Evolutionary conservation across 1,140 invertebrate species (phyloP).

Genomic region (Ips nitidus): DNA sequence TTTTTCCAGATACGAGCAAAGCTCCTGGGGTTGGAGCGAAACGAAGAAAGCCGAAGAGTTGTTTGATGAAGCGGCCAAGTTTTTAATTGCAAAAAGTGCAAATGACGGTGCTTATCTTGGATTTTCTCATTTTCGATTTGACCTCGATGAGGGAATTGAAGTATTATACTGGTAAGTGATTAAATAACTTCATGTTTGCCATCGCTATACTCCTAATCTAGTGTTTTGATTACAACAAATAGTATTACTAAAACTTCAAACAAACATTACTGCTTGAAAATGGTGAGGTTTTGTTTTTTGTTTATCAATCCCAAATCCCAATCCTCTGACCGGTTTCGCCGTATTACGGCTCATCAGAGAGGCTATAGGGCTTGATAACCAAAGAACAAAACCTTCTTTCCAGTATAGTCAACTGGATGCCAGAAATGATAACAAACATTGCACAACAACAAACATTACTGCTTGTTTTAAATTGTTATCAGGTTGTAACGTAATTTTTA

Average conservation of each 20-base stretch:
- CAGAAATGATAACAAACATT: no score
- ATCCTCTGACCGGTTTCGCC: no score
- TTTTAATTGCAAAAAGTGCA: conserved; percentile 63
- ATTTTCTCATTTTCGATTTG: conserved; percentile 75
- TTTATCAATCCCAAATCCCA: no score
- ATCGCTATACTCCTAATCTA: no score
- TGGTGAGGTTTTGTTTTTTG: no score
- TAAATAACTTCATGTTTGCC: neutral
- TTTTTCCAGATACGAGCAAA: conserved; percentile 64
- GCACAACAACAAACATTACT: neutral
- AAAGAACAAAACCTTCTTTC: no score
- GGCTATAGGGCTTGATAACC: no score
- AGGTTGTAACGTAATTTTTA: conserved; percentile 49
- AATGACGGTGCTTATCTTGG: conserved; percentile 55
- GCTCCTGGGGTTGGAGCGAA: conserved; percentile 75
- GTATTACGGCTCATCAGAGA: no score
- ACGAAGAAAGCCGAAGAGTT: conserved; percentile 70
- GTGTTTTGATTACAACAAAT: no score
- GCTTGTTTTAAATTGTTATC: neutral
- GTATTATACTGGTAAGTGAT: conserved; percentile 74
- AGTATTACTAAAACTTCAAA: no score
- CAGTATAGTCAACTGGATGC: no score
- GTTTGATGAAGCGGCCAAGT: conserved; percentile 70
- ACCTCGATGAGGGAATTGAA: conserved; percentile 73
- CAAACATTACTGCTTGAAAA: no score